Percentiles rank a stretch among this genome's conserved stretches.
Evolutionary conservation across 2,888 invertebrate species (phyloP).

Genomic region (Cantharis rufa): DNA sequence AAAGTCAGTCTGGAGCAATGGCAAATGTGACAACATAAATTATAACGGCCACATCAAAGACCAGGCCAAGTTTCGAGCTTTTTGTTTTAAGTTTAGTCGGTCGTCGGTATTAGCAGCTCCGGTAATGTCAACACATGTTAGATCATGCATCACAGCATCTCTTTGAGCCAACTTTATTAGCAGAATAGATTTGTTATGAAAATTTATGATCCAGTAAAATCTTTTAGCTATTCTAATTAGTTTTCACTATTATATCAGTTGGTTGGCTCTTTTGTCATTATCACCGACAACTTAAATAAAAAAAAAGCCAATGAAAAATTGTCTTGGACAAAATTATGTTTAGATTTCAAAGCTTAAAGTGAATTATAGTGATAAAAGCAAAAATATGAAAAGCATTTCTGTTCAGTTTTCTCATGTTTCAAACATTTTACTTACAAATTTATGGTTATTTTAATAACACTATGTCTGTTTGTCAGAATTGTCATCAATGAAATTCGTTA

Average conservation of each 20-base stretch:
- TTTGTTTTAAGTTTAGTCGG: constrained; percentile 35
- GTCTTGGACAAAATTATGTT: not conserved
- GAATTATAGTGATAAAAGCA: not conserved
- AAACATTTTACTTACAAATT: not conserved
- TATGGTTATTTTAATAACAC: not conserved
- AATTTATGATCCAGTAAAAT: constrained; percentile 52
- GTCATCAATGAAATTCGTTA: not conserved
- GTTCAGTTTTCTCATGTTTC: not conserved
- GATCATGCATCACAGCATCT: constrained; percentile 43
- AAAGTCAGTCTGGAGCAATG: constrained; percentile 25
- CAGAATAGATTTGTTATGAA: constrained; percentile 50
- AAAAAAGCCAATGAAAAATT: constrained; percentile 1
- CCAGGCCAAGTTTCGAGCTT: constrained; percentile 36
- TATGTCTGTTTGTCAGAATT: not conserved
- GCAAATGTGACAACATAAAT: constrained; percentile 39
- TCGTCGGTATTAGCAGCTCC: constrained; percentile 38
- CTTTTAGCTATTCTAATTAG: constrained; percentile 39
- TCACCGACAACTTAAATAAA: constrained; percentile 4
- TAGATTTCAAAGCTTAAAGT: not conserved
- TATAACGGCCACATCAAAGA: constrained; percentile 43
- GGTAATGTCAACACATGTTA: constrained; percentile 48
- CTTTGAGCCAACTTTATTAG: constrained; percentile 44
- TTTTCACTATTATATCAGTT: constrained; percentile 38
- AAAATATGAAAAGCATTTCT: not conserved
- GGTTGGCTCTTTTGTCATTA: constrained; percentile 23